Percentiles rank a stretch among this genome's conserved stretches.
phyloP scores from a whole-genome alignment of 2,113 vertebrate genomes.

The Thunnus thynnus region DNA sequence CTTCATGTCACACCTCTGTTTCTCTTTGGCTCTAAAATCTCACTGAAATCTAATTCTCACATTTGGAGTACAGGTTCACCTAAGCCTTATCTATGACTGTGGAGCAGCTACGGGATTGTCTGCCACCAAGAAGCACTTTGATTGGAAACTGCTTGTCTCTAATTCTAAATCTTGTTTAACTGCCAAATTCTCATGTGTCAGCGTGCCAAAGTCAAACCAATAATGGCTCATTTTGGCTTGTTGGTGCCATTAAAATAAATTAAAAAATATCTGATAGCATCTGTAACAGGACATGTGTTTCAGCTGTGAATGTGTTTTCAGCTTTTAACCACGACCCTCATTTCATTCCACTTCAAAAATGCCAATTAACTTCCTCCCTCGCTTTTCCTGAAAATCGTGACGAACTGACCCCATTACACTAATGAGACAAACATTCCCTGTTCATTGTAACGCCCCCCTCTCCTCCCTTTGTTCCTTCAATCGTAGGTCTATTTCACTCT shows the following conservation, averaged over 20 bases:
- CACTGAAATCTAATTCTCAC: neutral
- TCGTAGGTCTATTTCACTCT: neutral
- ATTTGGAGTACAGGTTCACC: neutral
- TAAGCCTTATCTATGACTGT: slow-evolving; percentile 3
- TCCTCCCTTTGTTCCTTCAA: slow-evolving; percentile 30
- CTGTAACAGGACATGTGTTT: slow-evolving; percentile 6
- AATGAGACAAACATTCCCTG: slow-evolving; percentile 19
- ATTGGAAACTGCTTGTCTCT: slow-evolving; percentile 29
- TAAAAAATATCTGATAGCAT: slow-evolving; percentile 31
- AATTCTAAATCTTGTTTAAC: slow-evolving; percentile 62
- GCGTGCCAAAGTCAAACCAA: slow-evolving; percentile 47
- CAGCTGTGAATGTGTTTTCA: slow-evolving; percentile 24
- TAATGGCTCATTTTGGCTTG: slow-evolving; percentile 36
- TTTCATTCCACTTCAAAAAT: slow-evolving; percentile 33
- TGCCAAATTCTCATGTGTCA: slow-evolving; percentile 35
- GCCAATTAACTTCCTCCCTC: slow-evolving; percentile 26
- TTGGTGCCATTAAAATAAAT: slow-evolving; percentile 16
- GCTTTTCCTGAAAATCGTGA: slow-evolving; percentile 6
- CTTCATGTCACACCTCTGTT: neutral
- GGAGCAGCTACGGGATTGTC: neutral
- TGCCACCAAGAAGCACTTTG: slow-evolving; percentile 31
- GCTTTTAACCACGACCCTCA: neutral
- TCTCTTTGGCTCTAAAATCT: neutral
- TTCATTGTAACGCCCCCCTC: neutral
- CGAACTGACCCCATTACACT: slow-evolving; percentile 43